Evolutionary conservation across 1,140 invertebrate genomes (phyloP), one percentile per base, ranked within the genome.

Genomic region (Diplogasteroides magnus): DNA sequence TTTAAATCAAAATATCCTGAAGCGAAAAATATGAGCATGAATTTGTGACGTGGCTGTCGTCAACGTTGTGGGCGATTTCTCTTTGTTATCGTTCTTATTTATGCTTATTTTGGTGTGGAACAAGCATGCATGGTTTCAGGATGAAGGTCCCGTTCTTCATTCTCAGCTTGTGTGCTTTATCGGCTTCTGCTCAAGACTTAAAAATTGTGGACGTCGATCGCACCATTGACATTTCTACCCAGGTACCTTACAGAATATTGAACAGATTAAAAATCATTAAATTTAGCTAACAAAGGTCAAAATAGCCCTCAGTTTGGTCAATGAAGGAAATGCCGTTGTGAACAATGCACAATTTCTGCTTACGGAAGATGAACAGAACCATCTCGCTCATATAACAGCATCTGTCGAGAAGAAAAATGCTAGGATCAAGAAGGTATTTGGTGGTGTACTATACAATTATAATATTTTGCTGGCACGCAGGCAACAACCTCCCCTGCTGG

Each of bases 161-260:
- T 71, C 19, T 48, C 68, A 31, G 58, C 61, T 26, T 57, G 31
- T 67, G 59, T 23, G 57, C 65, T 31, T 48, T 60, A 56, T 56
- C 62, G 2, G 70, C 64, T 25, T 29, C 55, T 15, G 67, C 29
- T 15, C 37, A 48, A 19, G 69, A 25, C 2, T 67, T 73, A 60
- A 67, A 67, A 66, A 65, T 80, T 37, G 56, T 61, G 37, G 79
- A 74, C 32, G 68, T 69, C 27, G 70, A 72, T 27, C 64, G 78
- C 32, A 77, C 68, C 23, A 63, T 80, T 14, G 78, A 80, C 68
- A 56, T 82, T 2, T 71, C 79, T 28, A 69, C 77, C 1, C 78
- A 80, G 66, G 63, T 79, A 48, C 19, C 19, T 48, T 48, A 48
- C 37, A 48, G 6, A 6, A 48, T 48, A 11, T 6, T 48, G 6